phyloP scores from a whole-genome alignment of 2,888 invertebrate species.

The Lutraria lutraria region DNA sequence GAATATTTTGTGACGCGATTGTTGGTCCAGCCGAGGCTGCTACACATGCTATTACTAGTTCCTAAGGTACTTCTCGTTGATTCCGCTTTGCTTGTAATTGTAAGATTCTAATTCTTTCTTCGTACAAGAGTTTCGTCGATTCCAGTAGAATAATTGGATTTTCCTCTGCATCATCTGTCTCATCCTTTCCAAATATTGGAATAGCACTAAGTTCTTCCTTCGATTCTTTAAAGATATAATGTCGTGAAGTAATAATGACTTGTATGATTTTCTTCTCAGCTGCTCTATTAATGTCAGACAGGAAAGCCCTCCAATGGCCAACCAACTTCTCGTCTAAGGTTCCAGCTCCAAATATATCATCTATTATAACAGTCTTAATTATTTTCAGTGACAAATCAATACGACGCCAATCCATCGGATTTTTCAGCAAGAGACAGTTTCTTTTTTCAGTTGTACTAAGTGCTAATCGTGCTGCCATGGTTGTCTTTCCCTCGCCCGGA shows the following conservation, averaged over 20 bases:
- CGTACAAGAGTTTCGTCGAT: conserved; percentile 15
- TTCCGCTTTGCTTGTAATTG: conserved; percentile 16
- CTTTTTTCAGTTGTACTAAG: not conserved
- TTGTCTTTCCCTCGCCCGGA: conserved; percentile 62
- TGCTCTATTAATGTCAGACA: conserved; percentile 46
- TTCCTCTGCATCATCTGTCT: not conserved
- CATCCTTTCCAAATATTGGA: not conserved
- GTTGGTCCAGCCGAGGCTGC: conserved; percentile 1
- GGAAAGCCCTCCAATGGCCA: conserved; percentile 47
- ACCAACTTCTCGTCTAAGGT: conserved; percentile 48
- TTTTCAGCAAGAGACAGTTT: conserved; percentile 46
- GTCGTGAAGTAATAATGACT: conserved; percentile 61
- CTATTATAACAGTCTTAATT: conserved; percentile 49
- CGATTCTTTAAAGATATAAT: conserved; percentile 58
- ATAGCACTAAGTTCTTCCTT: conserved; percentile 20
- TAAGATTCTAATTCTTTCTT: conserved; percentile 31
- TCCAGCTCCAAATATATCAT: conserved; percentile 63
- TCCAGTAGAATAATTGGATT: not conserved
- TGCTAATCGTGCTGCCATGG: conserved; percentile 48
- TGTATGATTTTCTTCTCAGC: conserved; percentile 37
- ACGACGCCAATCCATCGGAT: conserved; percentile 56
- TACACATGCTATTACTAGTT: conserved; percentile 8
- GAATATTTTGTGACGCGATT: not conserved
- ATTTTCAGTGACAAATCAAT: conserved; percentile 47
- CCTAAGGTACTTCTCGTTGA: not conserved